Percentiles rank a stretch among this genome's conserved stretches.
These are phyloP conservation scores for Todiramphus saurophagus DNA, from an alignment of 2,113 vertebrate genomes.

Conservation along the genomic window DNA sequence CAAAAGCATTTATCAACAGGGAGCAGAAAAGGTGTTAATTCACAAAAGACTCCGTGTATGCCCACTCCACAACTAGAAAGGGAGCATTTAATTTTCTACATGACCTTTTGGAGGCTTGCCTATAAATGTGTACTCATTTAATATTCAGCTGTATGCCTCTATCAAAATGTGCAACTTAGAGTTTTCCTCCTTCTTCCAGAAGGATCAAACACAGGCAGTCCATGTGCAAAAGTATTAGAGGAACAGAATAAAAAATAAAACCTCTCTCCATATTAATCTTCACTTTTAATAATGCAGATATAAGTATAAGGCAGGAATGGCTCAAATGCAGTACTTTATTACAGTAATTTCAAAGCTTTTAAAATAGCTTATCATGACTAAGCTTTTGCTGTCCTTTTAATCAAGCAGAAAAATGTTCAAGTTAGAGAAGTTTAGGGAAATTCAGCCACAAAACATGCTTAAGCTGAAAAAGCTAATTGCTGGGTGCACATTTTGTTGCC, in stretches of 20 bases:
- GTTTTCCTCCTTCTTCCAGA: not conserved
- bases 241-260: not conserved
- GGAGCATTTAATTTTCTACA: not conserved
- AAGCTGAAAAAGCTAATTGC: not conserved
- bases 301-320: not conserved
- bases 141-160: not conserved
- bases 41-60: not conserved
- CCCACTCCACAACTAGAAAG: not conserved
- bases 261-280: not conserved
- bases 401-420: not conserved
- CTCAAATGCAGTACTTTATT: not conserved
- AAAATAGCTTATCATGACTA: conserved; percentile 29
- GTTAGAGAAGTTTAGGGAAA: not conserved
- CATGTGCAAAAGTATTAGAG: not conserved
- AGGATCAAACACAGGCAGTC: not conserved
- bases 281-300: not conserved
- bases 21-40: not conserved
- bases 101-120: not conserved
- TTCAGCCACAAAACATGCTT: not conserved
- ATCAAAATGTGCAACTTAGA: not conserved
- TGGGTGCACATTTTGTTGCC: not conserved
- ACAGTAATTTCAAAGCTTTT: not conserved
- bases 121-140: not conserved
- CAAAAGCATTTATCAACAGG: not conserved
- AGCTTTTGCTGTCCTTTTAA: not conserved